Conservation (phyloP, 1,140 invertebrate genomes). For the Andrena cerasifolii region DNA sequence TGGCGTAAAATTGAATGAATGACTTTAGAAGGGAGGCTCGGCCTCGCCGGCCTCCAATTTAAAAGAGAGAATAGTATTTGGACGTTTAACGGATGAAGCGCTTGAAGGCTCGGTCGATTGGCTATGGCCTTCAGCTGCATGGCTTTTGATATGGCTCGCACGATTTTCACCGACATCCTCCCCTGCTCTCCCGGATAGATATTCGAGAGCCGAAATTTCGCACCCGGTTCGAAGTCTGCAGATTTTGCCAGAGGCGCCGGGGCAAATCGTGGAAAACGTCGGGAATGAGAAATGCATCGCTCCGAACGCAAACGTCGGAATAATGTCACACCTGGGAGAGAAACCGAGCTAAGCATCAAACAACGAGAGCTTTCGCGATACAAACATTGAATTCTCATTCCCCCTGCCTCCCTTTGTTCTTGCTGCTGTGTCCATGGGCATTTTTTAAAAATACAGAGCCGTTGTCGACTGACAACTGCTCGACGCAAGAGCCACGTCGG, state of each 20-base stretch:
- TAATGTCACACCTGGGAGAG: no score
- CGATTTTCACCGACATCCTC: not conserved
- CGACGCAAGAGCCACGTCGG: no score
- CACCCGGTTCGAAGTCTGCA: no score
- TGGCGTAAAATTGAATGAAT: slow-evolving; percentile 17
- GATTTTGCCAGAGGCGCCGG: no score
- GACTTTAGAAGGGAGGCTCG: not conserved
- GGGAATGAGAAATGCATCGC: no score
- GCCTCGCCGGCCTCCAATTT: not conserved
- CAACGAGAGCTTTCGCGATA: no score
- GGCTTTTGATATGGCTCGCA: not conserved
- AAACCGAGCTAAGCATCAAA: no score
- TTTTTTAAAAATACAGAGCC: no score
- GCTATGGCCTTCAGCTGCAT: not conserved
- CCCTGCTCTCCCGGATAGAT: not conserved
- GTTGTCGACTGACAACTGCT: no score
- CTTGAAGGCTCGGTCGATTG: slow-evolving; percentile 10
- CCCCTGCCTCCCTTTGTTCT: not conserved
- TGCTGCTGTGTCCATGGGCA: not conserved
- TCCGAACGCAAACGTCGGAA: not conserved
- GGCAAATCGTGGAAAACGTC: no score
- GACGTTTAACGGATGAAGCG: slow-evolving; percentile 29
- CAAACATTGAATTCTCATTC: no score
- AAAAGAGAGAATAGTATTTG: slow-evolving; percentile 10
- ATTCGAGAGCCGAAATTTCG: no score